Evolutionary conservation across 2,888 invertebrate species (phyloP), one percentile per base, ranked within the genome.

Genomic region (Diplolepis rosae): DNA sequence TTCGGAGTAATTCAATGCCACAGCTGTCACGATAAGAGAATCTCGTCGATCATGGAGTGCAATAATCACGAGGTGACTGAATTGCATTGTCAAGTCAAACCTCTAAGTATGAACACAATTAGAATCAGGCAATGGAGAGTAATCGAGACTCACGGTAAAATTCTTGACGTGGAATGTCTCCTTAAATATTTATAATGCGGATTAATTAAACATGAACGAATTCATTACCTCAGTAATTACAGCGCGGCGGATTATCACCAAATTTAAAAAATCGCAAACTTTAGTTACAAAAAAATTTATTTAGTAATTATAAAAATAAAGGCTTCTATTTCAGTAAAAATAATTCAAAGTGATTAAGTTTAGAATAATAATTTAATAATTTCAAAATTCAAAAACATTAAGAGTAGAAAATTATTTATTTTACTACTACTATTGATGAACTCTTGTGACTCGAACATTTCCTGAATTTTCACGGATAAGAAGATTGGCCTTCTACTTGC

Each of bases 1-100:
- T 69, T 68, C 69, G 66, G 70, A 52, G 79, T 79, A 78, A 80
- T 82, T 81, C 72, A 74, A 80, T 76, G 77, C 79, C 77, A 76
- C 79, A 77, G 73, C 78, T 76, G 79, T 79, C 75, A 67, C 56
- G 73, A 77, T 78, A 78, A 77, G 70, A 65, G 73, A 76, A 76
- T 72, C 68, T 75, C 32, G 74, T 73, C 70, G 77, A 77, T 77
- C 69, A 66, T n/a, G n/a, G 24, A 61, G 56, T 32, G 56, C 56
- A 56, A 56, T 32, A 32, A 52, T 52, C 52, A 27, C 27, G 56
- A 32, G 32, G 35, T 56, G 56, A 61, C 22, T 61, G 32, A 39
- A 61, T n/a, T 24, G 2, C 24, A 39, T 39, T 13, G 24, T 24
- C 24, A 61, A 61, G 35, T 3, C 9, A 61, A 61, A 54, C 18